These are phyloP conservation scores for Acleris cristana DNA, from an alignment of 2,888 invertebrate species.

Conservation along the genomic window DNA sequence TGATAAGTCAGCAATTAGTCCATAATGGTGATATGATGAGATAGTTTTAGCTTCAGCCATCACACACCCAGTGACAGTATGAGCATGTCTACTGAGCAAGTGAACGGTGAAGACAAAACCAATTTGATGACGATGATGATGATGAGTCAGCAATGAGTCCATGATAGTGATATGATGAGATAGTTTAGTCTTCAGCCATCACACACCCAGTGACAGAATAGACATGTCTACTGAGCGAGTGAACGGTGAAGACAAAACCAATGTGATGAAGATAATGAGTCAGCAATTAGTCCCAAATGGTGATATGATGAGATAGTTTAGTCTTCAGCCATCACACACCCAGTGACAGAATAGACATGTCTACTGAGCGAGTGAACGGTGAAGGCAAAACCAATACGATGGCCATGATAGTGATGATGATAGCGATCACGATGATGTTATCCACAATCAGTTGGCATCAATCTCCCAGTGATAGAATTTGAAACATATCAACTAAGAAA, in stretches of 20 bases:
- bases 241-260: too few species aligned
- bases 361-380: slow-evolving; percentile 36
- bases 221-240: too few species aligned
- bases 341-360: slow-evolving; percentile 40
- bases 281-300: too few species aligned
- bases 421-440: neutral
- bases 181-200: too few species aligned
- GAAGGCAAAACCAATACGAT: neutral
- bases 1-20: too few species aligned
- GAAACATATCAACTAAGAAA: slow-evolving; percentile 43
- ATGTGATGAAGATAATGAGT: too few species aligned
- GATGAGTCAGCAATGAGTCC: too few species aligned
- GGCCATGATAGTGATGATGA: neutral
- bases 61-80: too few species aligned
- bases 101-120: neutral
- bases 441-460: slow-evolving; percentile 41
- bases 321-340: slow-evolving; percentile 12
- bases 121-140: too few species aligned
- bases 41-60: too few species aligned
- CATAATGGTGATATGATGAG: neutral
- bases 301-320: slow-evolving; percentile 1
- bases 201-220: too few species aligned
- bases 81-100: too few species aligned
- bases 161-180: neutral
- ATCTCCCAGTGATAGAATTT: slow-evolving; percentile 47